These are phyloP conservation scores for Neopipo cinnamomea DNA, from an alignment of 2,113 vertebrate species.

Conservation along the genomic window DNA sequence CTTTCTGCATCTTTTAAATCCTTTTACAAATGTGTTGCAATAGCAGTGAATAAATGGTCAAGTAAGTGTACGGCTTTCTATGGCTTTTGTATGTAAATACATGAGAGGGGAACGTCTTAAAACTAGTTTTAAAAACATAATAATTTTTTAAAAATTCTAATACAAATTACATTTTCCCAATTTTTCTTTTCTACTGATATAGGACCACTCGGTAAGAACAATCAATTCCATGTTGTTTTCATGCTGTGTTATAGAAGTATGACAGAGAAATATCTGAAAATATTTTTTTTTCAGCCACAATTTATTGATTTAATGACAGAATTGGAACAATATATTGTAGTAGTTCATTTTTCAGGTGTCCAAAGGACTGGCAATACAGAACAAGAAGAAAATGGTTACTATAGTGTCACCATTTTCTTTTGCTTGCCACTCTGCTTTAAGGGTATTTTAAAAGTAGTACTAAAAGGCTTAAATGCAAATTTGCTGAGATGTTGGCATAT, in stretches of 20 bases:
- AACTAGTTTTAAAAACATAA: not conserved
- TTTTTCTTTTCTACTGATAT: not conserved
- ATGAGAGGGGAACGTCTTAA: not conserved
- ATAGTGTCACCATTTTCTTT: not conserved
- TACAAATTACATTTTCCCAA: not conserved
- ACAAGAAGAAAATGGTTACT: not conserved
- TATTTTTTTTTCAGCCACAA: not conserved
- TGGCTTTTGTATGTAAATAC: not conserved
- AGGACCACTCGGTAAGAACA: not conserved
- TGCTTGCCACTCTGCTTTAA: not conserved
- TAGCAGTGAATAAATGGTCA: not conserved
- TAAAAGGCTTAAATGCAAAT: not conserved
- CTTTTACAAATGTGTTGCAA: not conserved
- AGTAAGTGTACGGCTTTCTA: not conserved
- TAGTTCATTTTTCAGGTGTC: not conserved
- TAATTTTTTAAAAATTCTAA: not conserved
- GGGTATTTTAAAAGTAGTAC: not conserved
- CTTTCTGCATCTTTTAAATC: not conserved
- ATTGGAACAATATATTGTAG: not conserved
- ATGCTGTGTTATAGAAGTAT: not conserved
- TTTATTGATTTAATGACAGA: not conserved
- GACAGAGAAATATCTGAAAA: not conserved
- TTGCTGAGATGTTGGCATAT: not conserved
- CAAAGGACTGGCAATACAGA: not conserved
- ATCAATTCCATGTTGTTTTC: not conserved